Base-by-base conservation (phyloP, 2,113 vertebrate species). In the Zonotrichia leucophrys region DNA sequence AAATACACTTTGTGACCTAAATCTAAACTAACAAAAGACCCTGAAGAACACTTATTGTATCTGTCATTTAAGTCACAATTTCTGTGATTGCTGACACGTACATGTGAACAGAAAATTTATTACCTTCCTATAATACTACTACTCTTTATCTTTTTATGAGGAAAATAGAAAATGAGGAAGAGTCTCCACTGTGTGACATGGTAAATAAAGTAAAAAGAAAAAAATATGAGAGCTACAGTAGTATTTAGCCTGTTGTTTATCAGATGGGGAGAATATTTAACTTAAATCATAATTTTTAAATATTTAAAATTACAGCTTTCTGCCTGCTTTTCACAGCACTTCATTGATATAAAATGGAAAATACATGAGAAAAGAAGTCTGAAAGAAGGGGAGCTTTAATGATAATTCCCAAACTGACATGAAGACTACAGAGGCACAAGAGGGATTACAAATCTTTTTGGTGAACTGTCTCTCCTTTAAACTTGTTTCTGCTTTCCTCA, bases 351-450 rank as follows among this genome's bases (percentile, higher is more conserved):
- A 73, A 91, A 83, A 89, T 92, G 28, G 73, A 97, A 96, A 95
- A 80, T 84, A 89, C 44, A 76, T 72, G 47, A 92, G 70, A 86
- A 67, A 63, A 64, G 27, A 83, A 86, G 28, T 91, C 86, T 95
- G 81, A 94, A 93, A 92, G 50, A 90, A 85, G 4, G 3, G 19
- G 83, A 95, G 87, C 89, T 87, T 50, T 28, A 55, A 67, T 24
- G 1, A 50, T 42, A 76, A 69, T 96, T 95, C 94, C 42, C 81
- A 91, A 96, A 93, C 4, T 66, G 75, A 91, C 73, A 73, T 75
- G 89, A 96, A 94, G 87, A 96, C 94, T 87, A 95, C 79, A 84
- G 64, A 96, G 92, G 95, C 83, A 96, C 75, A 97, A 97, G 80
- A 93, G 42, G 53, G 80, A 97, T 96, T 97, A 94, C 52, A 96